Conservation (phyloP, 1,140 invertebrate species). For the Stratiolaelaps scimitus region DNA sequence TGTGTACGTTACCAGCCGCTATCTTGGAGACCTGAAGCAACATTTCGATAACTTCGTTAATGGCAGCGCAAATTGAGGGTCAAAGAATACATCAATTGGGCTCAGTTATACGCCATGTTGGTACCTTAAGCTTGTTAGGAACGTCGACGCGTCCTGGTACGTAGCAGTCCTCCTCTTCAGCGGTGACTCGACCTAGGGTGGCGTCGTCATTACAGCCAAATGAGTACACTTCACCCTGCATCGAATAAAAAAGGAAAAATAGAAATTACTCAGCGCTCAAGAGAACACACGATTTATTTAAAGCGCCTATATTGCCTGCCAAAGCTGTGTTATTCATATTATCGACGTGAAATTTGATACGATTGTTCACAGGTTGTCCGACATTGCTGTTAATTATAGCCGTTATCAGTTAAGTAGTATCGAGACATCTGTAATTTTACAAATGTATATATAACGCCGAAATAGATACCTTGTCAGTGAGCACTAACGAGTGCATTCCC, state of each 20-base stretch:
- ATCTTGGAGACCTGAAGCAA: background rate
- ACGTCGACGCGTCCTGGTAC: background rate
- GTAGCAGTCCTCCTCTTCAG: constrained; percentile 2
- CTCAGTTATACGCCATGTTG: background rate
- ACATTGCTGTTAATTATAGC: no score
- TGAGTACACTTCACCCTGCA: constrained; percentile 7
- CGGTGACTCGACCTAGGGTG: background rate
- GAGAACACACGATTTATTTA: no score
- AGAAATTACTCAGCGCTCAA: no score
- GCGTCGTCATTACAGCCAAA: constrained; percentile 18
- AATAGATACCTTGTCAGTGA: background rate
- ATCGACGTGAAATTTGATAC: no score
- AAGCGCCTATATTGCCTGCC: no score
- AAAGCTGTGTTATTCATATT: no score
- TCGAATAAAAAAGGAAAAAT: no score
- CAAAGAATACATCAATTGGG: background rate
- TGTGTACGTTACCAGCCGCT: constrained; percentile 17
- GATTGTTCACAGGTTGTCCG: no score
- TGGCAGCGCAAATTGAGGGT: background rate
- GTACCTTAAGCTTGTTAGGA: background rate
- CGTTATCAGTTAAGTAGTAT: no score
- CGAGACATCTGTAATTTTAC: no score
- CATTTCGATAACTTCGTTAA: background rate
- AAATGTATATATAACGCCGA: no score
- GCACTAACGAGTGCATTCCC: constrained; percentile 23